A percentile compares a stretch with the other conserved stretches of the same genome.
Conservation (phyloP, 2,888 invertebrate species). For the Teleogryllus oceanicus region DNA sequence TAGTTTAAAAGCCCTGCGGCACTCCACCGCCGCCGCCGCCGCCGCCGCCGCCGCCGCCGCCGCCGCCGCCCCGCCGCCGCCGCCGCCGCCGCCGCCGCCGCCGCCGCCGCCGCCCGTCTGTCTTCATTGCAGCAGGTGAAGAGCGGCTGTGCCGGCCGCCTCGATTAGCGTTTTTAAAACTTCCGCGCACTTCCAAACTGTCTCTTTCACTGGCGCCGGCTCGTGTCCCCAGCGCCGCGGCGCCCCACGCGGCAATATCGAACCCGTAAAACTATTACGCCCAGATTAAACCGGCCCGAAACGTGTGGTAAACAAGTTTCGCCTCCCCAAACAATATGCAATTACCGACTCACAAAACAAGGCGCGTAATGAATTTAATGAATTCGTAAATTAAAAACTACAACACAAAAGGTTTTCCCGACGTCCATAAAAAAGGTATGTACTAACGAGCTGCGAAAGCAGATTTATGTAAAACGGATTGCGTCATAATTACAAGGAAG, state of each 20-base stretch:
- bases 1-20: neutral
- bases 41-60: neutral
- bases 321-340: neutral
- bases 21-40: neutral
- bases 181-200: too few species aligned
- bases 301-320: neutral
- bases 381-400: slow-evolving; percentile 6
- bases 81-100: neutral
- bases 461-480: slow-evolving; percentile 18
- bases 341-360: neutral
- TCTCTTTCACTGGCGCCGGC: too few species aligned
- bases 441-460: neutral
- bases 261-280: neutral
- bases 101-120: neutral
- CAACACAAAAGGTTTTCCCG: neutral
- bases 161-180: too few species aligned
- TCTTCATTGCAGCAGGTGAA: neutral
- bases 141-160: neutral
- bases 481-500: neutral
- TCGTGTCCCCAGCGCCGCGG: too few species aligned
- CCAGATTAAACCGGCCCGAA: neutral
- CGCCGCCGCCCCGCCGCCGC: neutral
- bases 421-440: neutral
- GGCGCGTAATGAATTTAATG: neutral
- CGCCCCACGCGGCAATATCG: too few species aligned